phyloP scores from a whole-genome alignment of 2,888 invertebrate genomes.

The Leptinotarsa rubiginosa region DNA sequence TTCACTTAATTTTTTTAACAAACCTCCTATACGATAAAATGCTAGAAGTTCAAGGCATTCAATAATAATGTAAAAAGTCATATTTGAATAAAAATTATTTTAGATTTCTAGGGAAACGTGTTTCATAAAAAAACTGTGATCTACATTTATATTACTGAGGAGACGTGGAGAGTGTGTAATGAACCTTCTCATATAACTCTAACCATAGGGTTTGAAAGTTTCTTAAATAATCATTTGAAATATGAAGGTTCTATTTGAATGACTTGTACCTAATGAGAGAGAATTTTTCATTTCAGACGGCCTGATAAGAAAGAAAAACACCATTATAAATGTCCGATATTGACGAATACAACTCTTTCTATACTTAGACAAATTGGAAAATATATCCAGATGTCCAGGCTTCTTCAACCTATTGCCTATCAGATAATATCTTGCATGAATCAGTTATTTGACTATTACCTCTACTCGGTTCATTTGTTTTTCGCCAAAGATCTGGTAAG shows the following conservation, averaged over 20 bases:
- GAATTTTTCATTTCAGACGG: conserved; percentile 33
- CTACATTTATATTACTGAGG: too few relatives aligned
- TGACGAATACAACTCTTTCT: conserved; percentile 92
- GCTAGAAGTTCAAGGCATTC: too few relatives aligned
- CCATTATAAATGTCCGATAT: conserved; percentile 70
- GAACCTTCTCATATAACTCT: too few relatives aligned
- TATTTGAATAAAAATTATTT: too few relatives aligned
- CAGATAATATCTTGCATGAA: conserved; percentile 92
- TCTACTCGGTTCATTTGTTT: conserved; percentile 88
- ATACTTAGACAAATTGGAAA: conserved; percentile 90
- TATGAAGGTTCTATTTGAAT: background rate
- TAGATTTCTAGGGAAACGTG: too few relatives aligned
- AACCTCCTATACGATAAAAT: too few relatives aligned
- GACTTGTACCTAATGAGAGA: background rate
- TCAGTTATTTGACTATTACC: conserved; percentile 93
- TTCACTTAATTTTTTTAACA: too few relatives aligned
- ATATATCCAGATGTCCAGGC: conserved; percentile 92
- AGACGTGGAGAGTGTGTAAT: too few relatives aligned
- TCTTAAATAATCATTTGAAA: background rate
- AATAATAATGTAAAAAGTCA: too few relatives aligned
- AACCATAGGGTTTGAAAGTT: too few relatives aligned
- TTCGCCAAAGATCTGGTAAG: conserved; percentile 82
- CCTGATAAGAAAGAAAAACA: conserved; percentile 55
- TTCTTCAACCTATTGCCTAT: conserved; percentile 89
- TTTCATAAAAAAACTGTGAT: too few relatives aligned